A percentile compares a stretch with the other conserved stretches of the same genome.
These are phyloP conservation scores for Actinia tenebrosa DNA, from an alignment of 64 coral and sea anemone genomes.

Conservation along the genomic window DNA sequence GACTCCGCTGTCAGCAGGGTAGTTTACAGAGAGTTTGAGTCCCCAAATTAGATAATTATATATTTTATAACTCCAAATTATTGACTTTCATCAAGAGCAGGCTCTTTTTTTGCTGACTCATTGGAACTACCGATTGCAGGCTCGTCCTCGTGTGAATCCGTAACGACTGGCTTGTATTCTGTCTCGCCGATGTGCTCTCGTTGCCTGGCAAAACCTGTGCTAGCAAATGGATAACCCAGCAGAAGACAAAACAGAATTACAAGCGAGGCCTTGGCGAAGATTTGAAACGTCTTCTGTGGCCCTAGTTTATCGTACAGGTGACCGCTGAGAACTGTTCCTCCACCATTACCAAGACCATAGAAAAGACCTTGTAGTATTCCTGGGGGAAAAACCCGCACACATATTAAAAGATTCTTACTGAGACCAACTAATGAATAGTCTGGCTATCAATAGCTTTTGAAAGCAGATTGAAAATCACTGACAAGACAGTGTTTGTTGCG, in stretches of 20 bases:
- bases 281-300: neutral
- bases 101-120: neutral
- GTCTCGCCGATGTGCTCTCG: neutral
- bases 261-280: slow-evolving; percentile 28
- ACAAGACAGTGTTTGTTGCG: no score
- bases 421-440: no score
- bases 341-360: slow-evolving; percentile 89
- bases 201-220: neutral
- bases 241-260: neutral
- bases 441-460: no score
- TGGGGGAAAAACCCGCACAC: neutral
- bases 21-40: no score
- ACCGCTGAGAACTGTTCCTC: slow-evolving; percentile 81
- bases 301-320: slow-evolving; percentile 55
- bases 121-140: neutral
- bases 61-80: neutral
- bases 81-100: neutral
- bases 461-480: no score
- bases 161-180: neutral
- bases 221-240: neutral
- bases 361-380: slow-evolving; percentile 91
- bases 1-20: no score
- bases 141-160: neutral
- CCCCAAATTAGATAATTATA: no score
- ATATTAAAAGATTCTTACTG: no score